Evolutionary conservation across 2,888 invertebrate genomes (phyloP).

Genomic region (Cataglyphis cursor): DNA sequence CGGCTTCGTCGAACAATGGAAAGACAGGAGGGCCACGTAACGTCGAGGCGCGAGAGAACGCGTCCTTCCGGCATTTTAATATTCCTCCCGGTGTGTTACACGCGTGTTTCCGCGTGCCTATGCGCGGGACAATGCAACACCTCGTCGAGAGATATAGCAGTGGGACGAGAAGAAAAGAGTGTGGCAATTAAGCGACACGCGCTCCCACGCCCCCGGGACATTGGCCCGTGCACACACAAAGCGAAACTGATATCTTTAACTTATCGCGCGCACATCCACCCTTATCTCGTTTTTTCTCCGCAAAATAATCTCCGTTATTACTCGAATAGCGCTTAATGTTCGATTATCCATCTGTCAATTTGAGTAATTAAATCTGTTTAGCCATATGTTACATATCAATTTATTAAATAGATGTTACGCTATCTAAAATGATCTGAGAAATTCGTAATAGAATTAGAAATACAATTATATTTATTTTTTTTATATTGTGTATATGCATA

Average conservation of each 20-base stretch:
- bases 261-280: conserved; percentile 24
- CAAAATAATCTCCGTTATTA: neutral
- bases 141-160: neutral
- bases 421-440: too few species aligned
- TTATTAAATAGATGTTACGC: too few species aligned
- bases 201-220: conserved; percentile 51
- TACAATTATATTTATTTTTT: neutral
- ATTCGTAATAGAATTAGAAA: neutral
- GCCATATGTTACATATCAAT: too few species aligned
- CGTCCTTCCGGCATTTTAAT: conserved; percentile 58
- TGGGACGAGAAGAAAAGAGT: conserved; percentile 35
- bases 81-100: conserved; percentile 27
- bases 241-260: conserved; percentile 49
- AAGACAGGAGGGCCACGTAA: conserved; percentile 42
- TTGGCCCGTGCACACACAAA: conserved; percentile 41
- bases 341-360: neutral
- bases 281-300: neutral
- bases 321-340: neutral
- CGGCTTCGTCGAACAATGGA: conserved; percentile 40
- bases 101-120: conserved; percentile 49
- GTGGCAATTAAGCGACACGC: conserved; percentile 54
- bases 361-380: neutral
- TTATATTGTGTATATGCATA: too few species aligned
- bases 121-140: conserved; percentile 51
- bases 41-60: conserved; percentile 50